Base-by-base conservation (phyloP, 2,113 vertebrate genomes). In the Elephantulus edwardii region DNA sequence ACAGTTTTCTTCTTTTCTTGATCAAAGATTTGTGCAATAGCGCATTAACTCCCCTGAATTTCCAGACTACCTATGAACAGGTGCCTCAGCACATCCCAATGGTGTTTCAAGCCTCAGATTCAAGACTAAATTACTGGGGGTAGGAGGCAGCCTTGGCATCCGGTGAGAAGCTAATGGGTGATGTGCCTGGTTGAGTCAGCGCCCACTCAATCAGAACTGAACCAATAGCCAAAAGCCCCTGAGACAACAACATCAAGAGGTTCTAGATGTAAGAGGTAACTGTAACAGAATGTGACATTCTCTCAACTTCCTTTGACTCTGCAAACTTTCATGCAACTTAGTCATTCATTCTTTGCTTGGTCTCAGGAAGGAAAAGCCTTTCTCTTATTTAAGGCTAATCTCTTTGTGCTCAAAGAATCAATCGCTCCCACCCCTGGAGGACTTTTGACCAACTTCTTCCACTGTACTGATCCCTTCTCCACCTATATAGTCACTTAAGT, bases 191-290 rank as follows among this genome's bases (percentile, higher is more conserved):
- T 2, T 71, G 71, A 70, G 30, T 88, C 66, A 80, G 48, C 75
- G 35, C 33, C 56, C 56, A 46, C 6, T 70, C 48, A 74, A 8
- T 26, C 79, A 12, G 26, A 42, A 22, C 78, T 54, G 40, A 66
- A 78, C 22, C 71, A 72, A 50, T 38, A 89, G n/a, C 83, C 72
- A 68, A 94, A 90, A 24, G 22, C 24, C 66, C 35, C 42, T 48
- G 50, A 93, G 28, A 95, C 10, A 64, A 88, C 8, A 70, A 81
- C 28, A 28, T 54, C 44, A 44, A 62, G 42, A 88, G 33, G 30
- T 83, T 40, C 30, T 52, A 30, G 54, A 68, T 20, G 28, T 71
- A 60, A 83, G 24, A 83, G 22, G 50, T 84, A 8, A 38, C 38
- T 88, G 48, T 48, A 54, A 90, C 10, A 72, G 38, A 68, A 10